These are phyloP conservation scores for Macroglossus sobrinus DNA, from an alignment of 2,113 vertebrate genomes.

Conservation along the genomic window DNA sequence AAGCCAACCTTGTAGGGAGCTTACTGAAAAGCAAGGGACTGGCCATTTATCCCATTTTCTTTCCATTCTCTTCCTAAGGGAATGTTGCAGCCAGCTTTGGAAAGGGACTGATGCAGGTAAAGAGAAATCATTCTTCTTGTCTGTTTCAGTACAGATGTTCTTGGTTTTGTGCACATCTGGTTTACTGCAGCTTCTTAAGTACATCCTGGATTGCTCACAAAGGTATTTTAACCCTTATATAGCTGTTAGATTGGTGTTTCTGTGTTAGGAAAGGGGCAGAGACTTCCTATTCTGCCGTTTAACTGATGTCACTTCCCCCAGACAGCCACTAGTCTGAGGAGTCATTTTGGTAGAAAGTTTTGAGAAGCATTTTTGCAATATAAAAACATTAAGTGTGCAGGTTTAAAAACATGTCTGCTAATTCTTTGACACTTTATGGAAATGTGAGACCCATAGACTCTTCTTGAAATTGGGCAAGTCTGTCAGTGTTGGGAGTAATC, in stretches of 20 bases:
- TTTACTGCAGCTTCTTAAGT: not conserved
- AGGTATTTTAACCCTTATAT: not conserved
- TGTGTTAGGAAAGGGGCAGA: not conserved
- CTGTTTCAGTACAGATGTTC: not conserved
- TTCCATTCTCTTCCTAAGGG: not conserved
- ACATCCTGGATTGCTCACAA: not conserved
- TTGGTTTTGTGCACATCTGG: not conserved
- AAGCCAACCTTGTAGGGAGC: not conserved
- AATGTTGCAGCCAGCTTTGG: not conserved
- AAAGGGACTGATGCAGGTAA: not conserved
- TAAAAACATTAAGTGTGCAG: not conserved
- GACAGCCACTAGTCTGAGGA: not conserved
- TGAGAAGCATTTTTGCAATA: not conserved
- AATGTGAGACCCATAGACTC: not conserved
- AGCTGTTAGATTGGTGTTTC: not conserved
- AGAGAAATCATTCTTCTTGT: not conserved
- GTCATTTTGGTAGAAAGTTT: not conserved
- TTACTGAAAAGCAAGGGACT: not conserved
- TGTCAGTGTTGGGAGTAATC: not conserved
- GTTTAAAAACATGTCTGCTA: not conserved
- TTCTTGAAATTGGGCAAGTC: not conserved
- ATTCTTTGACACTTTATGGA: not conserved
- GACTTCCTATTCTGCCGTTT: not conserved
- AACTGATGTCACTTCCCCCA: not conserved
- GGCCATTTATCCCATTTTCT: not conserved